Conservation (phyloP, 2,113 vertebrate genomes). For the Periophthalmus modestus region DNA sequence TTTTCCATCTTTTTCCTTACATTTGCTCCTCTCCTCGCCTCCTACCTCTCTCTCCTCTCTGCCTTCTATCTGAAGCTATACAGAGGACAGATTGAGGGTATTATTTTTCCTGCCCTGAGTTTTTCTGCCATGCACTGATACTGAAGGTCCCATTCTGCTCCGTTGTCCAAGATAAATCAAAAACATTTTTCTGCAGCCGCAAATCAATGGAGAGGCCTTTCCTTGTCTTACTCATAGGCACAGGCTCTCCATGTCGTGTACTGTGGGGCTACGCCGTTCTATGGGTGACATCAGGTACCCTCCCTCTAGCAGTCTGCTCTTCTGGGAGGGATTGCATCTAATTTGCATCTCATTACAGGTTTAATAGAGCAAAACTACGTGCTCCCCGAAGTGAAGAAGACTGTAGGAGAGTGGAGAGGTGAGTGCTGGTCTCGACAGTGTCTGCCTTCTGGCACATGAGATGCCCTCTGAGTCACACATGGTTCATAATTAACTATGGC, state of each 20-base stretch:
- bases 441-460: conserved; percentile 44
- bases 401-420: conserved; percentile 44
- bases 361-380: conserved; percentile 70
- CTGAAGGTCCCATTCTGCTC: conserved; percentile 66
- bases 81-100: conserved; percentile 69
- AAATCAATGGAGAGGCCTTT: conserved; percentile 61
- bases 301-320: conserved; percentile 70
- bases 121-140: conserved; percentile 60
- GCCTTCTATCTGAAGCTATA: conserved; percentile 56
- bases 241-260: conserved; percentile 31
- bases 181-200: conserved; percentile 67
- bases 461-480: conserved; percentile 6
- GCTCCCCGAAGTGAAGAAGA: conserved; percentile 58
- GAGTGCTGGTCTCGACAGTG: conserved; percentile 34
- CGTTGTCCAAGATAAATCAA: conserved; percentile 68
- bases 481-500: conserved; percentile 32
- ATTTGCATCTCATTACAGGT: conserved; percentile 73
- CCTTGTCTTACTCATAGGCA: conserved; percentile 34
- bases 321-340: conserved; percentile 74
- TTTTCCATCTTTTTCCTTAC: conserved; percentile 48
- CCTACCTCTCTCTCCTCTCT: conserved; percentile 16
- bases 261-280: conserved; percentile 37
- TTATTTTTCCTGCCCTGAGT: conserved; percentile 61
- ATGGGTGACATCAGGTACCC: conserved; percentile 76
- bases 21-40: conserved; percentile 23